These are phyloP conservation scores for Telenomus remus DNA, from an alignment of 1,140 invertebrate genomes.

Conservation along the genomic window DNA sequence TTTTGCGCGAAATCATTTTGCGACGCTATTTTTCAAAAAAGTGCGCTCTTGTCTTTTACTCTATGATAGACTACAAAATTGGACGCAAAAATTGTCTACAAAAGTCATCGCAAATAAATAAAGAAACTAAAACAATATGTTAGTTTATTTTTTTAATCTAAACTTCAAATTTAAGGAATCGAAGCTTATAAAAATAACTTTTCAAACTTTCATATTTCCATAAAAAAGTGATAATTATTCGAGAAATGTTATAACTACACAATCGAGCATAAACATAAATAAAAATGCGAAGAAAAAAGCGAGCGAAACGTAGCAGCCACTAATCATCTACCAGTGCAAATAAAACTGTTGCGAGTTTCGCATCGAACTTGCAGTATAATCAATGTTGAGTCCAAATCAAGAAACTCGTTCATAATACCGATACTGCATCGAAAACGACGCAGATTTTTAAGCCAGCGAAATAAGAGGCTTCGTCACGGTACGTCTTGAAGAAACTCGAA, in stretches of 20 bases:
- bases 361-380: slow-evolving; percentile 22
- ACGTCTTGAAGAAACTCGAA: slow-evolving; percentile 59
- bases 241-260: not conserved
- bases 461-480: slow-evolving; percentile 58
- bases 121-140: no score
- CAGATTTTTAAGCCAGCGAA: slow-evolving; percentile 51
- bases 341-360: slow-evolving; percentile 24
- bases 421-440: slow-evolving; percentile 44
- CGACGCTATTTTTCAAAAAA: slow-evolving; percentile 29
- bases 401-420: slow-evolving; percentile 50
- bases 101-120: no score
- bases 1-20: slow-evolving; percentile 29
- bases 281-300: not conserved
- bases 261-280: not conserved
- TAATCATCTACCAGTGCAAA: slow-evolving; percentile 13
- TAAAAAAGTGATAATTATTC: not conserved
- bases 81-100: not conserved
- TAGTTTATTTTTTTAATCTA: no score
- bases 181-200: not conserved
- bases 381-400: slow-evolving; percentile 44
- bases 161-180: no score
- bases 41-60: slow-evolving; percentile 9
- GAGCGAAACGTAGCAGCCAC: slow-evolving; percentile 1
- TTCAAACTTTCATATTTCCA: no score
- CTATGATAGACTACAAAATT: no score